A percentile compares a stretch with the other conserved stretches of the same genome.
These are phyloP conservation scores for Chaitophorus viminalis DNA, from an alignment of 2,888 invertebrate species.

Conservation along the genomic window DNA sequence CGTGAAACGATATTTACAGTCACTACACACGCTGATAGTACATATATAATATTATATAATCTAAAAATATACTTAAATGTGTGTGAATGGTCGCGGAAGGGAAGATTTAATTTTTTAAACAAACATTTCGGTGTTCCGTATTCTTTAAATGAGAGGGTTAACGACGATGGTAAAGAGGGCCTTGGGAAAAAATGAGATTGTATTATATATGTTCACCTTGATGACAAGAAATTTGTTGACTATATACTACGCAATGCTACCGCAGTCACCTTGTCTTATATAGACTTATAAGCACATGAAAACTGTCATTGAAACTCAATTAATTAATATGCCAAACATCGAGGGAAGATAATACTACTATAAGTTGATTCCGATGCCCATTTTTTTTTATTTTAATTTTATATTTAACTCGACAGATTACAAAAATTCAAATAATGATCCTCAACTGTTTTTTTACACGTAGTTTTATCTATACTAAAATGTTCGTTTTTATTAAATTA, in stretches of 20 bases:
- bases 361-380: not conserved
- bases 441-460: not conserved
- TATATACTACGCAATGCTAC: not conserved
- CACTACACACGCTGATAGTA: not conserved
- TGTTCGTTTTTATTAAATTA: not conserved
- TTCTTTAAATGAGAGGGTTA: constrained; percentile 9
- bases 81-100: not conserved
- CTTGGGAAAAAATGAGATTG: constrained; percentile 38
- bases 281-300: constrained; percentile 24
- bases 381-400: not conserved
- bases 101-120: constrained; percentile 56
- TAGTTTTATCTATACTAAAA: not conserved
- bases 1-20: constrained; percentile 48
- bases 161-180: constrained; percentile 29
- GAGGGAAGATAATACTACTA: not conserved
- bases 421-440: not conserved
- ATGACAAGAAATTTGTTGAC: not conserved
- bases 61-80: constrained; percentile 40
- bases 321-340: not conserved
- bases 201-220: not conserved
- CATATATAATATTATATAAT: constrained; percentile 2
- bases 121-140: constrained; percentile 44
- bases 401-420: not conserved
- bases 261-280: not conserved
- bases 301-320: constrained; percentile 20